Base-by-base conservation (phyloP, 2,888 invertebrate genomes). In the Chrysina gloriosa region DNA sequence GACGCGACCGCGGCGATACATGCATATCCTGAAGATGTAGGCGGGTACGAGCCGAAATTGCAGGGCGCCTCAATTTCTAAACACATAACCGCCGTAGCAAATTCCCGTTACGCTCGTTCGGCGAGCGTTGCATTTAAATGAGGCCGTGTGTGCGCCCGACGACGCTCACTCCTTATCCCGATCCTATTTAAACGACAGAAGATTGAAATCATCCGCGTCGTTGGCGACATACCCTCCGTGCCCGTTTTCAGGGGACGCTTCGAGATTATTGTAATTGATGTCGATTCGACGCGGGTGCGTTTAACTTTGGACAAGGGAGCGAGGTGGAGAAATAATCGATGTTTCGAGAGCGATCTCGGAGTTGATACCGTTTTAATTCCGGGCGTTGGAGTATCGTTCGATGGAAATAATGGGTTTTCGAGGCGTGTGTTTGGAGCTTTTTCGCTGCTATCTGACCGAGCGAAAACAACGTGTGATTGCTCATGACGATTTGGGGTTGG, bases 151-250 rank as follows among this genome's bases (percentile, higher is more conserved):
- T 42, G 65, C 72, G 56, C 63, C 69, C 67, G 54, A 66, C 70
- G 67, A 64, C 68, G 69, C 70, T 66, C 68, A 69, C 71, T 71
- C 67, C 70, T 67, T 70, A 69, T n/a, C n/a, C 70, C 75, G 76
- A 77, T 75, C 76, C 77, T 71, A 76, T 76, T 77, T 77, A 76
- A 75, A 76, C 73, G 75, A 74, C 72, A 76, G 74, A 76, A 77
- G 76, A 76, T 76, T 77, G 77, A 77, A 77, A 77, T 77, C 76
- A 77, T 75, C 70, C 75, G 76, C 76, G 73, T 77, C 74, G 75
- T 71, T 74, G 74, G 65, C 70, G 29, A 42, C 69, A 70, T 71
- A 69, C 70, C 68, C 65, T 72, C 68, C 64, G 67, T 70, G 70
- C 45, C 14, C 42, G 25, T 45, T 27, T 61, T 61, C 42, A 61